These are phyloP conservation scores for Emydocephalus ijimae DNA, from an alignment of 2,113 vertebrate genomes.

Conservation along the genomic window DNA sequence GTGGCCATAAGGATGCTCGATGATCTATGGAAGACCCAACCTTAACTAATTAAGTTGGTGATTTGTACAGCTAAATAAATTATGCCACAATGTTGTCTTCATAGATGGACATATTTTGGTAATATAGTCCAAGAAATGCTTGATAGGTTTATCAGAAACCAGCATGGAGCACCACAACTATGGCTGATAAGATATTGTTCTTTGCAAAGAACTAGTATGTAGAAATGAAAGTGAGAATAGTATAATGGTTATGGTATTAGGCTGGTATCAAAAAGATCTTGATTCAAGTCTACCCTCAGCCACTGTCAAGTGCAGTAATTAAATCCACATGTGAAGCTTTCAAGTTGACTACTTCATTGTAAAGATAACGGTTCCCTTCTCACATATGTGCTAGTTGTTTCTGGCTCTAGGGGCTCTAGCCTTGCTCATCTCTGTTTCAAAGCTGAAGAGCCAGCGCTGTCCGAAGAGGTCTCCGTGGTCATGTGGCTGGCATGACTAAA, in stretches of 20 bases:
- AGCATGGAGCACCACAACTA: too few species aligned
- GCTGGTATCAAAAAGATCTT: background rate
- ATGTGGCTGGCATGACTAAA: too few species aligned
- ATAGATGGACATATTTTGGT: background rate
- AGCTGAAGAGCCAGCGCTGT: too few species aligned
- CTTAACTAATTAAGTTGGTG: background rate
- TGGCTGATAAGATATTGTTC: background rate
- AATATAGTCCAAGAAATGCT: background rate
- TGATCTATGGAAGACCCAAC: background rate
- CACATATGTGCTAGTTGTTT: too few species aligned
- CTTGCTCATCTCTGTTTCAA: too few species aligned
- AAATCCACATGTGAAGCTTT: background rate
- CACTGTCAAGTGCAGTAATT: background rate
- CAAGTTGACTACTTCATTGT: background rate
- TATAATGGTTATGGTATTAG: background rate
- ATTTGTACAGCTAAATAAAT: background rate
- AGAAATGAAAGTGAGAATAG: background rate
- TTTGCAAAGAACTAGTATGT: background rate
- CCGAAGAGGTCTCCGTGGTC: too few species aligned
- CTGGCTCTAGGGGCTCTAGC: too few species aligned
- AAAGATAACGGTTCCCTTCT: too few species aligned
- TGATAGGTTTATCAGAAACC: background rate
- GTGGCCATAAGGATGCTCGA: background rate
- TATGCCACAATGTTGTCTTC: background rate
- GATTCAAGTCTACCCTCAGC: background rate